Base-by-base conservation (phyloP, 2,888 invertebrate genomes). In the Stenchaetothrips biformis region DNA sequence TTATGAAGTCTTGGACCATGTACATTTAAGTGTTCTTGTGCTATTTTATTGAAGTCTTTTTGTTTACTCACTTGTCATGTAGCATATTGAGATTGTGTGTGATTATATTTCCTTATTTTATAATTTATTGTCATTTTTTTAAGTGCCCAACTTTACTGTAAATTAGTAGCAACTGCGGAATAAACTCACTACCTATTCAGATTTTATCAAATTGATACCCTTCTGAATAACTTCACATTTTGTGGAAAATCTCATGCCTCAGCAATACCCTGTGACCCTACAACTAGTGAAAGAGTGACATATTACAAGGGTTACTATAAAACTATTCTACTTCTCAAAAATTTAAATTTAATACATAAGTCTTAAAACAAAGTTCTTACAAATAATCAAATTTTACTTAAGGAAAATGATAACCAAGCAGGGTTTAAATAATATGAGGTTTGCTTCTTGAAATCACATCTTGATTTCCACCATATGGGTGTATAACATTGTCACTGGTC, bases 41-140 rank as follows among this genome's bases (percentile, higher is more conserved):
- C 67, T 74, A 25, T 74, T 74, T 74, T 21, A 74, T 25, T 25
- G 21, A 74, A 74, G 67, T 74, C 67, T 74, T 25, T 25, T 25
- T 25, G 67, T 74, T 25, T 25, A n/a, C 67, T 25, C 21, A 74
- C 67, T 74, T 74, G 67, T 25, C 67, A 74, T 74, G 9, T 74
- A 74, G 67, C 67, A 21, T 74, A 25, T 25, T 25, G 67, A 74
- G 67, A 25, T 74, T 53, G 13, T 74, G 67, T 74, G 67, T 74
- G 67, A 21, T 74, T 74, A 53, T 53, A 74, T 74, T 74, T 25
- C 67, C 67, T 74, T 74, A 74, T 25, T 74, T 74, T 74, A 25
- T 74, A 67, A 74, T 74, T 74, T 74, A 74, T 74, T 74, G 21
- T 74, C 25, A 74, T 74, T 74, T 74, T 37, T 74, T 74, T 74